phyloP scores from a whole-genome alignment of 2,888 invertebrate genomes.

The Blastobasis lacticolella region DNA sequence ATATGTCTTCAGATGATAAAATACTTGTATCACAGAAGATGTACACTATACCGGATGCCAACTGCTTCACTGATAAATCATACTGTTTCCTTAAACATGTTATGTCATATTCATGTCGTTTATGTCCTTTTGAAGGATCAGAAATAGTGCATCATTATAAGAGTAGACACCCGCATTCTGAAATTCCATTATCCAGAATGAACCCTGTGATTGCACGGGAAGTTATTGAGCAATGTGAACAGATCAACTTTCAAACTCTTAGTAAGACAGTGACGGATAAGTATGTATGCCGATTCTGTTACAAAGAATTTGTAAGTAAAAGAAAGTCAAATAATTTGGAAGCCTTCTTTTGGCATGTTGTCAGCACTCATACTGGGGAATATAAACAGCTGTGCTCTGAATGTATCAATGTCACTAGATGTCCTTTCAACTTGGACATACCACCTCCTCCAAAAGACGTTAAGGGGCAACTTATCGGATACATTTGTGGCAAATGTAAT shows the following conservation, averaged over 20 bases:
- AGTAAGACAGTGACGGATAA: conserved; percentile 45
- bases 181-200: conserved; percentile 78
- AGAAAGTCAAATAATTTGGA: conserved; percentile 36
- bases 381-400: conserved; percentile 78
- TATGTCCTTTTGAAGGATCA: conserved; percentile 74
- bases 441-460: conserved; percentile 53
- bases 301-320: conserved; percentile 43
- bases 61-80: conserved; percentile 52
- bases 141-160: conserved; percentile 80
- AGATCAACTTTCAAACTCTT: conserved; percentile 44
- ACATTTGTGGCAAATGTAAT: conserved; percentile 82
- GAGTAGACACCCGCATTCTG: conserved; percentile 76
- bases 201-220: conserved; percentile 61
- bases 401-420: conserved; percentile 59
- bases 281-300: conserved; percentile 59
- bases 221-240: conserved; percentile 71
- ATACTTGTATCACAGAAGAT: conserved; percentile 10
- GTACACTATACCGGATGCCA: conserved; percentile 29
- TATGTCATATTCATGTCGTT: conserved; percentile 68
- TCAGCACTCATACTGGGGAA: conserved; percentile 84
- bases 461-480: conserved; percentile 67
- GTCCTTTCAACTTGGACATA: conserved; percentile 49
- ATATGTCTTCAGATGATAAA: conserved; percentile 12
- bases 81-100: conserved; percentile 57
- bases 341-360: conserved; percentile 82